Conservation (phyloP, 1,140 invertebrate species). For the Lucilia sericata region DNA sequence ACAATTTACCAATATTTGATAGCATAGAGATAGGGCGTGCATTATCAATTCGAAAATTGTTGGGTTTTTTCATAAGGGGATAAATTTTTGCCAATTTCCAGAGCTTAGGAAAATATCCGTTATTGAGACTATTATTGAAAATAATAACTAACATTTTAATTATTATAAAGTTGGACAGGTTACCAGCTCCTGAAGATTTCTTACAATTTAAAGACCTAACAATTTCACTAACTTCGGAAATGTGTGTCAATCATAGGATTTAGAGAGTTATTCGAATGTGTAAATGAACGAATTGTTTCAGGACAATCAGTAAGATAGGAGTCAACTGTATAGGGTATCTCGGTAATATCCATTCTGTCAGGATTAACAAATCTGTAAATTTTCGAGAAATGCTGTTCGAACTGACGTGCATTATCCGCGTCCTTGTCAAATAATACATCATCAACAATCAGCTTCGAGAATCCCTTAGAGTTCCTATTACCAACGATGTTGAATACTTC, state of each 20-base stretch:
- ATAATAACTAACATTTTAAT: constrained; percentile 18
- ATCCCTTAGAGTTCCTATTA: not conserved
- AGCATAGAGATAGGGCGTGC: constrained; percentile 17
- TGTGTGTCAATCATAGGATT: too few relatives aligned
- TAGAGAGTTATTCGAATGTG: not conserved
- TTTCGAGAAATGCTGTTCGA: not conserved
- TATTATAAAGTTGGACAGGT: not conserved
- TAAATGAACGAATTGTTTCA: not conserved
- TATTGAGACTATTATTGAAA: constrained; percentile 39
- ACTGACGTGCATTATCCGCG: not conserved
- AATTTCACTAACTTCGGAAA: not conserved
- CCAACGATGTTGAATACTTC: not conserved
- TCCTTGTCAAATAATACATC: not conserved
- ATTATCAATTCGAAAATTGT: not conserved
- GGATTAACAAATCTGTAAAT: not conserved
- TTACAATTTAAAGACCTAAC: not conserved
- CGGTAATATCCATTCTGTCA: not conserved
- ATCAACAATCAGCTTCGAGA: not conserved
- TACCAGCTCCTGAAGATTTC: not conserved
- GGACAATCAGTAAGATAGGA: not conserved
- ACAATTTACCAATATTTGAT: constrained; percentile 23
- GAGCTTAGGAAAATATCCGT: constrained; percentile 40
- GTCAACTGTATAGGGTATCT: not conserved
- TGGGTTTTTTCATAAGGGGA: too few relatives aligned
- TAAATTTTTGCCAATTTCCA: too few relatives aligned